Evolutionary conservation across 23 tunicate species (phyloP), one percentile per base, ranked within the genome.

Genomic region (Halocynthia aurantium): DNA sequence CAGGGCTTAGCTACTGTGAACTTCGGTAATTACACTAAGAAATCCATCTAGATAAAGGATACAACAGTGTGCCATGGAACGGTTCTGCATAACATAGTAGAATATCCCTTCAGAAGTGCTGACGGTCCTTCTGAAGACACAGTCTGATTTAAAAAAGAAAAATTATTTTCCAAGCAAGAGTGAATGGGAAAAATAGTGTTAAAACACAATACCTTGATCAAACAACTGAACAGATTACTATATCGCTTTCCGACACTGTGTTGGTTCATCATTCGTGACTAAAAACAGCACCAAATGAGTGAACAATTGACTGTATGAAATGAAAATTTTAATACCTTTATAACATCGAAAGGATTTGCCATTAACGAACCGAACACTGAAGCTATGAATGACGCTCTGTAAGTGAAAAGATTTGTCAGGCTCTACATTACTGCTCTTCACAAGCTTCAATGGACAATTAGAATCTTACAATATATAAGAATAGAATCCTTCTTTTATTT

Each of bases 51-150:
- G 2, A 31, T 31, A 86, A 86, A 86, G 92, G 92, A 86, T 86
- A 86, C 92, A 75, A 86, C 92, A 73, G 84, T 82, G 61, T 86
- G 92, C 92, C 92, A 86, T n/a, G 92, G 92, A 12, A 81, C 77
- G 50, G 92, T 67, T 20, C 92, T 72, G 62, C 82, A 81, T 52
- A 86, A 71, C 62, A 75, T 49, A 9, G 92, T 57, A 2, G 61
- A 71, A 61, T 74, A 81, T 69, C 92, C 92, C 76, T 86, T 86
- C 51, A 64, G 60, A 75, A 86, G 76, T 8, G 92, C 92, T 0
- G 55, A 57, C 8, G 69, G 13, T 51, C 85, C 82, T 69, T 86
- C 92, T 8, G 57, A 52, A 52, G 53, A 75, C 70, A 57, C 84
- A 18, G 92, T 86, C 92, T 86, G 78, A n/a, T 65, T 63, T 66